Evolutionary conservation across 2,113 vertebrate species (phyloP), one percentile per base, ranked within the genome.

Genomic region (Tragelaphus buxtoni): DNA sequence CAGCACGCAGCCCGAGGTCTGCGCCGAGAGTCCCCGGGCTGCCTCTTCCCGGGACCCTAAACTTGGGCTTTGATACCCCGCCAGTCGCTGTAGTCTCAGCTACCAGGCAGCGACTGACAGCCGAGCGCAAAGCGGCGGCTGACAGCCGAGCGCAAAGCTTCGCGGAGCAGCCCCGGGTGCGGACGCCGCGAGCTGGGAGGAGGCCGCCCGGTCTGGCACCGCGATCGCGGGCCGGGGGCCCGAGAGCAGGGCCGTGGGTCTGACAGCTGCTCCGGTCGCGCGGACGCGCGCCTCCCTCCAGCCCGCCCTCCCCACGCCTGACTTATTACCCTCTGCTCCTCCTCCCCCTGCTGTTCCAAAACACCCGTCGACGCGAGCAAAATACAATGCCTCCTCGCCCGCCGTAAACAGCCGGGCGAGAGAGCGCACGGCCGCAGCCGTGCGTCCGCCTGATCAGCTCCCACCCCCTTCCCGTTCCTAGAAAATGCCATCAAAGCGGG

Each of bases 191-290:
- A 39, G 81, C 93, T 6, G 14, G 85, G 56, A 60, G 65, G 53
- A 77, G 91, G 96, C 91, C 65, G 49, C 74, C 85, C 3, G 32
- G 88, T 84, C 90, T 20, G 72, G 79, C 39, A 76, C 80, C 17
- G 80, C 49, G 35, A 58, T 20, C 82, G 61, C 53, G 79, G 81
- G 72, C 42, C 26, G 39, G 84, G 91, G 97, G 95, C 80, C 94
- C 35, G 92, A 94, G 88, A 63, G 83, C 94, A 82, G 98, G 98
- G 98, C 98, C 96, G 96, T 84, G 95, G 97, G 97, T 97, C 98
- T 99, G 99, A 99, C 99, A 99, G 98, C 98, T 98, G 97, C 97
- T 97, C 89, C 65, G 88, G 95, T 90, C 63, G 81, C 94, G 81
- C 81, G 97, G 98, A 95, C 97, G 97, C 98, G 96, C 98, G 85